phyloP scores from a whole-genome alignment of 2,888 invertebrate genomes.

The Chironomus riparius region DNA sequence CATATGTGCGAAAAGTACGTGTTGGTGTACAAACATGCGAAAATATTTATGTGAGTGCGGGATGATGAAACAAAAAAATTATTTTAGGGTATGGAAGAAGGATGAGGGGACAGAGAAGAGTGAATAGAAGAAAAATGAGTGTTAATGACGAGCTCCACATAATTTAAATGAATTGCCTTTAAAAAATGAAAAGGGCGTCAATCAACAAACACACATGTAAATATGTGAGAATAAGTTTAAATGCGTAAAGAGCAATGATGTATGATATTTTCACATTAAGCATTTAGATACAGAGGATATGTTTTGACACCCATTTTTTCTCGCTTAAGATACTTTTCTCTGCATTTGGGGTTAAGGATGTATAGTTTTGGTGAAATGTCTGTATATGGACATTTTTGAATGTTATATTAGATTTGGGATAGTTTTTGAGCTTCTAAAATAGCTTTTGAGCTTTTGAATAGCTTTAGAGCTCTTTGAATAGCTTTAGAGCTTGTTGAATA shows the following conservation, averaged over 20 bases:
- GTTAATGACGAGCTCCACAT: slow-evolving; percentile 7
- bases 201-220: background rate
- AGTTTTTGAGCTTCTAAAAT: too few species aligned
- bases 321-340: background rate
- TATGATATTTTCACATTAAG: background rate
- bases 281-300: background rate
- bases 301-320: background rate
- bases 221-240: background rate
- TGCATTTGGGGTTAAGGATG: too few species aligned
- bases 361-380: too few species aligned
- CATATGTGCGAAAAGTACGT: background rate
- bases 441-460: too few species aligned
- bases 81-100: too few species aligned
- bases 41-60: background rate
- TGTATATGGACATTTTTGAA: too few species aligned
- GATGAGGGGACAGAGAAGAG: background rate
- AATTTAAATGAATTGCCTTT: background rate
- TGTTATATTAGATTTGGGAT: too few species aligned
- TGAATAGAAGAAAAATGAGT: slow-evolving; percentile 13
- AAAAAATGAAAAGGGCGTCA: background rate
- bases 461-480: too few species aligned
- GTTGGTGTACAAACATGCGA: background rate
- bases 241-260: background rate
- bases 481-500: too few species aligned
- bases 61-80: too few species aligned